Evolutionary conservation across 2,113 vertebrate genomes (phyloP).

Genomic region (Melanotaenia duboulayi): DNA sequence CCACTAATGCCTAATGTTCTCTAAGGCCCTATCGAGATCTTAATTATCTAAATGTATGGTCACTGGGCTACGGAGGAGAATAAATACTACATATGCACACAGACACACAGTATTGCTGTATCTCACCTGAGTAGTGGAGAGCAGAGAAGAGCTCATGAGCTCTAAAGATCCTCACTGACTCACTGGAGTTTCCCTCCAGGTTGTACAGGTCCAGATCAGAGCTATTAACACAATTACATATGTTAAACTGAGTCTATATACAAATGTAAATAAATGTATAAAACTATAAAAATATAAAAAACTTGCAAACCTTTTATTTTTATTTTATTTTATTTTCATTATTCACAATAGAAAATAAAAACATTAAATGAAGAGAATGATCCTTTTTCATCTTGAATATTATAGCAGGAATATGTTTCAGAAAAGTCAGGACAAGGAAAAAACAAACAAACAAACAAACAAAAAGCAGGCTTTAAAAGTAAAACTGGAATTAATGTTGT

Average conservation of each 20-base stretch:
- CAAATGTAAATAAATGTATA: too few species aligned
- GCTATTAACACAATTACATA: slow-evolving; percentile 54
- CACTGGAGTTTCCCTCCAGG: slow-evolving; percentile 80
- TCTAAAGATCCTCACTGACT: slow-evolving; percentile 86
- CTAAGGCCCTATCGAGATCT: slow-evolving; percentile 34
- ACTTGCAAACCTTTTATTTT: too few species aligned
- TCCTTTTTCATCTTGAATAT: too few species aligned
- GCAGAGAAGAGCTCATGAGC: slow-evolving; percentile 95
- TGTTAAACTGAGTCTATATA: not conserved
- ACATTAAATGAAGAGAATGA: too few species aligned
- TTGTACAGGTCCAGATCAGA: slow-evolving; percentile 85
- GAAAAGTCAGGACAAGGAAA: too few species aligned
- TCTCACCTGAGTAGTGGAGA: slow-evolving; percentile 92
- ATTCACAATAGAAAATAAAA: too few species aligned
- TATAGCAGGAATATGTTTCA: too few species aligned
- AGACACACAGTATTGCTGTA: not conserved
- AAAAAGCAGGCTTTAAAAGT: too few species aligned
- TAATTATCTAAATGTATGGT: slow-evolving; percentile 57
- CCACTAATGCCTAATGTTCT: slow-evolving; percentile 19
- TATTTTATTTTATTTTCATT: too few species aligned
- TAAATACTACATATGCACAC: slow-evolving; percentile 12
- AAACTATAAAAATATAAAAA: too few species aligned
- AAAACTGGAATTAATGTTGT: too few species aligned
- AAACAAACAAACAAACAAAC: too few species aligned
- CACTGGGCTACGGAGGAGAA: slow-evolving; percentile 42